Percentiles rank a stretch among this genome's conserved stretches.
Conservation (phyloP, 2,797 vertebrate species). For the Eospalax fontanierii region DNA sequence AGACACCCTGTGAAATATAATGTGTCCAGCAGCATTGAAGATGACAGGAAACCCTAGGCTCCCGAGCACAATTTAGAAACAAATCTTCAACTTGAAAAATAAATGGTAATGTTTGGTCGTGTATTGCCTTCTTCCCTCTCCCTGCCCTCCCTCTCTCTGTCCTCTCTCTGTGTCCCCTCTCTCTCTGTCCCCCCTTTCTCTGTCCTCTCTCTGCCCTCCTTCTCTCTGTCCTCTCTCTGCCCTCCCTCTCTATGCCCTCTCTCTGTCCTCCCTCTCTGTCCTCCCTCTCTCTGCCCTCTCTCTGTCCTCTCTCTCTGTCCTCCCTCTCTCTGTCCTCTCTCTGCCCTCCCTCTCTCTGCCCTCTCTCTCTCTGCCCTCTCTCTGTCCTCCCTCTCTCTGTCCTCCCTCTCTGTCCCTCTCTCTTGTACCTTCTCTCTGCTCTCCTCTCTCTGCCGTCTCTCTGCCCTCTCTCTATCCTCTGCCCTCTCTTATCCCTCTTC, state of each 20-base stretch:
- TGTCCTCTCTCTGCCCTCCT: background rate
- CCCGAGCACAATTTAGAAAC: background rate
- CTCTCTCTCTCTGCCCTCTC: accelerated
- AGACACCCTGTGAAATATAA: background rate
- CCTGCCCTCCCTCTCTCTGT: too few species aligned
- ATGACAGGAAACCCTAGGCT: background rate
- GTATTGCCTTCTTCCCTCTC: accelerated
- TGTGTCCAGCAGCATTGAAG: background rate
- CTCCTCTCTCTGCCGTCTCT: accelerated
- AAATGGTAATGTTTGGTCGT: background rate
- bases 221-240: too few species aligned
- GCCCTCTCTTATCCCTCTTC: too few species aligned
- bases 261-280: accelerated
- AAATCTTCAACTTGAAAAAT: background rate
- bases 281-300: background rate
- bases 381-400: background rate
- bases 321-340: too few species aligned
- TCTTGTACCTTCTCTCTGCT: too few species aligned
- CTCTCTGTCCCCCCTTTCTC: accelerated
- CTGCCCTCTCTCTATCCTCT: background rate
- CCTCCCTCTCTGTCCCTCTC: background rate
- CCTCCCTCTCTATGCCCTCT: background rate
- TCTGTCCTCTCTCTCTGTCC: background rate
- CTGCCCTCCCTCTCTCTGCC: too few species aligned
- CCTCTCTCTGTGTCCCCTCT: too few species aligned